A percentile compares a stretch with the other conserved stretches of the same genome.
phyloP scores from a whole-genome alignment of 2,113 vertebrate species.

The Strix uralensis region DNA sequence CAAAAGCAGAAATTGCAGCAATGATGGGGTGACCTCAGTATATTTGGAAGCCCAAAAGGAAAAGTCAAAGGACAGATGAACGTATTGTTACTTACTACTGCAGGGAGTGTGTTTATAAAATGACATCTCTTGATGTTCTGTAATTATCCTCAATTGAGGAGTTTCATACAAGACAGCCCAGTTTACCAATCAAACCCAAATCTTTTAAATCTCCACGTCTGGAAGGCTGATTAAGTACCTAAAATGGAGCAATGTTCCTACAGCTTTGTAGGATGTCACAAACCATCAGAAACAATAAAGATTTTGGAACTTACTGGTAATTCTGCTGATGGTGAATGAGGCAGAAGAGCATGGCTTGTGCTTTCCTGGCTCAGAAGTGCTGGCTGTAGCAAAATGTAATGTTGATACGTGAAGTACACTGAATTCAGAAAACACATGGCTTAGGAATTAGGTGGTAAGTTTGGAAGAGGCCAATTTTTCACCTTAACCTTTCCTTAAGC shows the following conservation, averaged over 20 bases:
- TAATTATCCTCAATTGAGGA: neutral
- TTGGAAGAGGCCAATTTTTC: neutral
- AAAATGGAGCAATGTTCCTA: neutral
- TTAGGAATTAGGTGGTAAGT: neutral
- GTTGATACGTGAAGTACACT: neutral
- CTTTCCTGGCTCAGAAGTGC: slow-evolving; percentile 7
- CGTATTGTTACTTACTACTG: neutral
- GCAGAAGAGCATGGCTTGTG: neutral
- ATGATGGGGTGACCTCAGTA: neutral
- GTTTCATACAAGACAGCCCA: neutral
- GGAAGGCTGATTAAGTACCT: neutral
- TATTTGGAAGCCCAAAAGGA: neutral
- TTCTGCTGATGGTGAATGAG: neutral
- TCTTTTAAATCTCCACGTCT: slow-evolving; percentile 1
- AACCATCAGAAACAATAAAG: neutral
- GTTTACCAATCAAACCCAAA: neutral
- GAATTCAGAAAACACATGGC: neutral
- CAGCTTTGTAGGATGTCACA: neutral
- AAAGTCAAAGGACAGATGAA: slow-evolving; percentile 1
- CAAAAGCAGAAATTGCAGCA: neutral
- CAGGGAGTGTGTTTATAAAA: neutral
- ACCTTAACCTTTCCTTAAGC: neutral
- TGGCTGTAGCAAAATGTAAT: neutral
- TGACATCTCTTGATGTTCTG: neutral
- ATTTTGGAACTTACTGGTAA: slow-evolving; percentile 23